Evolutionary conservation across 2,113 vertebrate species (phyloP), one percentile per base, ranked within the genome.

Genomic region (Platysternon megacephalum): DNA sequence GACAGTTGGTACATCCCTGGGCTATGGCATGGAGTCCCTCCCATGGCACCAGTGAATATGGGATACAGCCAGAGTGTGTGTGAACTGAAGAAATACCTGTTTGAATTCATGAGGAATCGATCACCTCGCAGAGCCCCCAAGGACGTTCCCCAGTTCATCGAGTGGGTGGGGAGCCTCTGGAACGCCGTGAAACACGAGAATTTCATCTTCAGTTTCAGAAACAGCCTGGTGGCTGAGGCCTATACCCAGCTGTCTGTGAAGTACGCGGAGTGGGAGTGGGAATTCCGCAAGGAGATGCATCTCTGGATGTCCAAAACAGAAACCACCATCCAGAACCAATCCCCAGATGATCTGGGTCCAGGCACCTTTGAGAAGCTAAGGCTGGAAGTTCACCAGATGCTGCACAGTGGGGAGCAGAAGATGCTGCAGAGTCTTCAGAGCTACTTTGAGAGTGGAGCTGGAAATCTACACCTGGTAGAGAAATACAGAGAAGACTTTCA

Each of bases 401-500:
- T 35, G 86, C 92, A 2, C 42, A 85, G 12, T 46, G 61, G 53
- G n/a, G 90, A 79, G 49, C 19, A 65, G 44, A 89, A 48, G 22
- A 56, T 94, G 51, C 22, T 76, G 21, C 11, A 68, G 3, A 32
- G 21, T 16, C 4, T 95, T 35, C 82, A 89, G 42, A 17, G 9
- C 9, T 94, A 96, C 86, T 88, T 98, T 90, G 79, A 91, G 88
- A 96, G 58, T 88, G 98, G 35, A 84, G 96, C 17, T 12, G 79
- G 82, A 89, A 97, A 5, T 12, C 55, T 97, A 79, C 85, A 53
- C 11, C 94, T 94, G 11, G 78, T 98, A 51, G 97, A 98, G 76
- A 98, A 68, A 46, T 97, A 98, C 56, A 97, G 87, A 78, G 86
- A 91, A 88, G 95, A 97, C 42, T 90, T 98, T 49, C 93, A 92